Percentiles rank a stretch among this genome's conserved stretches.
Conservation (phyloP, 2,888 invertebrate genomes). For the Torymus aiolomorphi region DNA sequence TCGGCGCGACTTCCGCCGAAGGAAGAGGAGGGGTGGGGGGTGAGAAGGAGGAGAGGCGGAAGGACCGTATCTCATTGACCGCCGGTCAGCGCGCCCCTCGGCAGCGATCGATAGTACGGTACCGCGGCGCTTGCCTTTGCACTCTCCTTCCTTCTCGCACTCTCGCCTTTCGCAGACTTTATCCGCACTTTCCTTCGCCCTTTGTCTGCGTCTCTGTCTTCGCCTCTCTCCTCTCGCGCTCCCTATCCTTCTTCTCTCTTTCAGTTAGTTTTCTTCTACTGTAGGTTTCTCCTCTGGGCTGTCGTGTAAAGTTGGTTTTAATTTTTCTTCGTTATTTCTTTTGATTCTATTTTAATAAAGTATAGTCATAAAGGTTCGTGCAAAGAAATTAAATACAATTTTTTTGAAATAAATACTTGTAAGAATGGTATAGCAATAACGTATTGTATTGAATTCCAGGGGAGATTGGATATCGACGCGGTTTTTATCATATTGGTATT, state of each 20-base stretch:
- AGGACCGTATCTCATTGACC: constrained; percentile 75
- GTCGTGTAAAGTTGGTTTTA: background rate
- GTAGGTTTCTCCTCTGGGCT: background rate
- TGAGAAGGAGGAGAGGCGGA: constrained; percentile 62
- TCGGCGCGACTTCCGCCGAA: constrained; percentile 65
- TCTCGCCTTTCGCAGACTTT: background rate
- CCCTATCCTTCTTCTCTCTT: background rate
- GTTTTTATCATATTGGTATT: too few relatives aligned
- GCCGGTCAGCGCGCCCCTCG: constrained; percentile 68
- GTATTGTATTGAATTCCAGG: too few relatives aligned
- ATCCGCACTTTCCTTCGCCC: constrained; percentile 21
- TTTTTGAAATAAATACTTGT: too few relatives aligned
- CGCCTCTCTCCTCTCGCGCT: constrained; percentile 7
- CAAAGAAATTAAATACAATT: too few relatives aligned
- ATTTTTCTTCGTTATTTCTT: background rate
- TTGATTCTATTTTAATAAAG: too few relatives aligned
- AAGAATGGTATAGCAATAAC: too few relatives aligned
- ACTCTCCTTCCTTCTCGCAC: constrained; percentile 4
- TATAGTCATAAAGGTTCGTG: too few relatives aligned
- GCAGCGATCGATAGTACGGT: constrained; percentile 40
- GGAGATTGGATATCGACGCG: too few relatives aligned
- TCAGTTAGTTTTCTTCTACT: background rate
- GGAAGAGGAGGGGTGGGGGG: constrained; percentile 49
- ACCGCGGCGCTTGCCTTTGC: constrained; percentile 1
- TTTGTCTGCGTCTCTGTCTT: background rate